A percentile compares a stretch with the other conserved stretches of the same genome.
phyloP scores from a whole-genome alignment of 2,888 invertebrate species.

The Diplazon laetatorius region DNA sequence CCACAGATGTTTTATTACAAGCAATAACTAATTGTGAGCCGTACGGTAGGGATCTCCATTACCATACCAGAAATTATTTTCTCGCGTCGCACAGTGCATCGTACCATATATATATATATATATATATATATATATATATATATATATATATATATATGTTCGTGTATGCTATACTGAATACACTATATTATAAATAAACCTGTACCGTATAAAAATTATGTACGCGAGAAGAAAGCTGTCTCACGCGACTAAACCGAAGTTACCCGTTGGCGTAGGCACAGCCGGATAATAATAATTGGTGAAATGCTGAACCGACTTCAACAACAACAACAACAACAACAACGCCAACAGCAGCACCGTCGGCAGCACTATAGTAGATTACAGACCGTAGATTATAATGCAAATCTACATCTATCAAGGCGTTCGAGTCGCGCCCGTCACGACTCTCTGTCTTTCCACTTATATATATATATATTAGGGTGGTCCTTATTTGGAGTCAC shows the following conservation, averaged over 20 bases:
- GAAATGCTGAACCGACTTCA: constrained; percentile 58
- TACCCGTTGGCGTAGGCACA: constrained; percentile 22
- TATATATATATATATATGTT: too few species aligned
- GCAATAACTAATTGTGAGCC: background rate
- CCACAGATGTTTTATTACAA: constrained; percentile 25
- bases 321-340: too few species aligned
- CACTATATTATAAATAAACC: constrained; percentile 9
- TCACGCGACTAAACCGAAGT: constrained; percentile 58
- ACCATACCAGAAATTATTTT: constrained; percentile 53
- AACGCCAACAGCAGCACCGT: constrained; percentile 26
- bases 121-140: too few species aligned
- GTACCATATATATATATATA: too few species aligned
- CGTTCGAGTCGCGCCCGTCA: constrained; percentile 37
- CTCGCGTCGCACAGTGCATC: background rate
- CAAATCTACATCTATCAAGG: constrained; percentile 50
- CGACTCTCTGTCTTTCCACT: constrained; percentile 21
- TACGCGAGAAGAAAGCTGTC: constrained; percentile 63
- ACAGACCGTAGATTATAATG: constrained; percentile 62
- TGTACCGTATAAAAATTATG: constrained; percentile 31
- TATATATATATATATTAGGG: too few species aligned
- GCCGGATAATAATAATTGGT: constrained; percentile 66
- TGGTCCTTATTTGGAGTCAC: too few species aligned
- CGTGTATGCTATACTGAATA: too few species aligned
- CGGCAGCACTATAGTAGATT: constrained; percentile 29
- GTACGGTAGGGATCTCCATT: constrained; percentile 13